Evolutionary conservation across 2,113 vertebrate species (phyloP).

Genomic region (Prionailurus viverrinus): DNA sequence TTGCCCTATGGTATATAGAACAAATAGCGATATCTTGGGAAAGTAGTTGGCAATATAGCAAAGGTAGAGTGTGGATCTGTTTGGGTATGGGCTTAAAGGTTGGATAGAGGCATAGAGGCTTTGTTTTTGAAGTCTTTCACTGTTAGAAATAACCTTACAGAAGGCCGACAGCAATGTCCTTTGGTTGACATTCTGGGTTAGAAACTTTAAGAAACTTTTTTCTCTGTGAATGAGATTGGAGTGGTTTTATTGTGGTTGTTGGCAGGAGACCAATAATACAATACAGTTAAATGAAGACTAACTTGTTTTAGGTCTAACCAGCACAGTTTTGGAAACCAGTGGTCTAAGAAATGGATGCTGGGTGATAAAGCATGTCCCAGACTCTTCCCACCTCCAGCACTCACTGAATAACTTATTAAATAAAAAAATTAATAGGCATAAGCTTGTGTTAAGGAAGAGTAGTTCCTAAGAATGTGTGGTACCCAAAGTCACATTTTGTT

Average conservation of each 20-base stretch:
- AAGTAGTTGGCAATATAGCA: background rate
- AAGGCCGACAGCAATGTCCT: background rate
- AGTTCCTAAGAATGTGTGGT: background rate
- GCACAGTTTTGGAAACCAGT: constrained; percentile 1
- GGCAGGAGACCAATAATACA: background rate
- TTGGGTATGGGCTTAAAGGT: constrained; percentile 4
- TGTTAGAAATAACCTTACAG: constrained; percentile 52
- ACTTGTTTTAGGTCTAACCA: constrained; percentile 15
- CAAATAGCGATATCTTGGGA: background rate
- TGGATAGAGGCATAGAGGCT: background rate
- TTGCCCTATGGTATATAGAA: too few species aligned
- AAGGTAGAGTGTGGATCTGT: background rate
- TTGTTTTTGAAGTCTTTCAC: background rate
- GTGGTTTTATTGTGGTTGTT: constrained; percentile 32
- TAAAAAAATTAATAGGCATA: background rate
- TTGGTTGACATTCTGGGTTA: constrained; percentile 25
- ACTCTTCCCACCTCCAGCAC: background rate
- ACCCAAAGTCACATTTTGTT: background rate
- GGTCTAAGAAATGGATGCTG: background rate
- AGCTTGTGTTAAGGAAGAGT: constrained; percentile 8
- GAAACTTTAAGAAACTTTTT: constrained; percentile 33
- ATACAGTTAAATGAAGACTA: background rate
- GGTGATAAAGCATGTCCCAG: background rate
- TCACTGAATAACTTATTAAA: background rate
- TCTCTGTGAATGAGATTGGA: background rate